Evolutionary conservation across 2,113 vertebrate species (phyloP).

Genomic region (Nymphicus hollandicus): DNA sequence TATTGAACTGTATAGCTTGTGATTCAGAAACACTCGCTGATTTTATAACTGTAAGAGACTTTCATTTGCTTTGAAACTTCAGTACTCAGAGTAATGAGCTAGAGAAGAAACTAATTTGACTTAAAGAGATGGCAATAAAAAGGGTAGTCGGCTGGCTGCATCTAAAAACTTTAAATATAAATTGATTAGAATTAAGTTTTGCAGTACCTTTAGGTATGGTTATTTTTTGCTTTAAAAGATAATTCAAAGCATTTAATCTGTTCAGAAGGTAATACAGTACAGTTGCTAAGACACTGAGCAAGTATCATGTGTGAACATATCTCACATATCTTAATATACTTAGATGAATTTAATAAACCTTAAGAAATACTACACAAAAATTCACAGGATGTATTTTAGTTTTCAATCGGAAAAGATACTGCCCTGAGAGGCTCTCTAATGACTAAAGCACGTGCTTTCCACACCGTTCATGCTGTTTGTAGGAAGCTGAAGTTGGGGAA

Average conservation of each 20-base stretch:
- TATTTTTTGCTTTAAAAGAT: constrained; percentile 16
- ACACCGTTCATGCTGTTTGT: background rate
- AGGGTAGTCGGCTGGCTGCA: constrained; percentile 28
- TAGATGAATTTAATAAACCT: constrained; percentile 18
- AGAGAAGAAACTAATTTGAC: background rate
- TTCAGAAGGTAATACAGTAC: constrained; percentile 17
- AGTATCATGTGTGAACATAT: background rate
- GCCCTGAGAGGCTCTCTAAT: background rate
- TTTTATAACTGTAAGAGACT: constrained; percentile 51
- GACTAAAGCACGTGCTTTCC: background rate
- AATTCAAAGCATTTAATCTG: constrained; percentile 9
- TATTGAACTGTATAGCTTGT: constrained; percentile 57
- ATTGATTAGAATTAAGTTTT: constrained; percentile 3
- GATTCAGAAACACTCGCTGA: constrained; percentile 43
- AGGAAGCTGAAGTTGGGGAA: background rate
- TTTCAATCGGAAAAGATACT: background rate
- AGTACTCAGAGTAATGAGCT: constrained; percentile 28
- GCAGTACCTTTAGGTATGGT: constrained; percentile 43
- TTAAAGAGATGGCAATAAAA: constrained; percentile 44
- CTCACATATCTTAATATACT: background rate
- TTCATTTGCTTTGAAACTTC: constrained; percentile 53
- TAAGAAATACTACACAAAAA: background rate
- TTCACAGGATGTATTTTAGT: constrained; percentile 11
- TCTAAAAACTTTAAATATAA: constrained; percentile 5
- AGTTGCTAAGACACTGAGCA: constrained; percentile 47